Base-by-base conservation (phyloP, 2,113 vertebrate species). In the Serilophus lunatus region DNA sequence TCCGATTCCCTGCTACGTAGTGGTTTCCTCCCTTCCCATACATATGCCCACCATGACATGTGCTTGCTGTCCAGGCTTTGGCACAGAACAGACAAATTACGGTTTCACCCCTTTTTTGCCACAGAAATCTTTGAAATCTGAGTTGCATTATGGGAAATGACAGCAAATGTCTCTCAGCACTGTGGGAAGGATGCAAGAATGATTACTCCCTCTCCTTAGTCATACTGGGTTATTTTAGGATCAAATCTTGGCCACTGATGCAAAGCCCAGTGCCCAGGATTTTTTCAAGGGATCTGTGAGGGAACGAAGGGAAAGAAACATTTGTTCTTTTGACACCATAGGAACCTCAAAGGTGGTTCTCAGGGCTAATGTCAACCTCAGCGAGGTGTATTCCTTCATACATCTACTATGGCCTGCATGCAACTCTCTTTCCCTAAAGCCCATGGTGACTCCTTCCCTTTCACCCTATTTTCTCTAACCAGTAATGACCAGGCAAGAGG, bases 201-300 rank as follows among this genome's bases (percentile, higher is more conserved):
- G 38, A 96, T 63, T 50, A 42, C 59, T 89, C 84, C 82, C 82
- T 71, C 66, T 86, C 59, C 23, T 95, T 89, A 87, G 63, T 80
- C 89, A 77, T 33, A 76, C 6, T 33, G 29, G 42, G 20, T 75
- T 95, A 93, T 83, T 95, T 97, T 72, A 94, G 56, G 68, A 86
- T 24, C 74, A 93, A 57, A 29, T 66, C 59, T 59, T 70, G 59
- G 53, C 60, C 74, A 82, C 18, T 72, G 20, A 59, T 88, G n/a
- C 51, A 90, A 89, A 88, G 33, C 35, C 40, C 63, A 82, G 31
- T 3, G 9, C 50, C 20, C 8, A 33, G 44, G 36, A 68, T 44
- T 65, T 72, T 65, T 53, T n/a, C 23, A 95, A 88, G 49, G 31
- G 42, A 70, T 45, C 24, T 22, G 19, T n/a, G 47, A 92, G 15